Evolutionary conservation across 2,888 invertebrate species (phyloP), one percentile per base, ranked within the genome.

Genomic region (Amiota communis): DNA sequence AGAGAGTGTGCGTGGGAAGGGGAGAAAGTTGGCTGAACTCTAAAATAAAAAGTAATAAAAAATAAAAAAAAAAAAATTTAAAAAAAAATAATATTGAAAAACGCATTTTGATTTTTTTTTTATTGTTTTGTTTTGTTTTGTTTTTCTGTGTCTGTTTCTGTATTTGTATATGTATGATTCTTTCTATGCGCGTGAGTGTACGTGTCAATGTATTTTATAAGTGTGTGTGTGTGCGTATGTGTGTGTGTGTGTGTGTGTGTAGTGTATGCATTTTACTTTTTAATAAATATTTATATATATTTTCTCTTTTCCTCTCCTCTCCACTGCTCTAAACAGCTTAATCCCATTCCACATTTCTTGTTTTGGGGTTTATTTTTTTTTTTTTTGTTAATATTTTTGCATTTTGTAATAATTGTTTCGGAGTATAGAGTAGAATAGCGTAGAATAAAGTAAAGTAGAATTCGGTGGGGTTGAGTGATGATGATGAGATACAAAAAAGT

Each of bases 81-180:
- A 6, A 36, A 36, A 36, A 36, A 36, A 47, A 51, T 63, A 73
- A 65, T 57, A 73, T 73, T 71, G 59, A 70, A 76, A 77, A 76
- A 75, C 75, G 75, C 72, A 76, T 75, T 77, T 76, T 74, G 72
- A 74, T 65, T 65, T 74, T 75, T 77, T 74, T 72, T 74, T 67
- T 71, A 2, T 23, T 51, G 1, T 63, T 63, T 68, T n/a, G n/a
- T n/a, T n/a, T n/a, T n/a, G n/a, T n/a, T n/a, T n/a, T n/a, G n/a
- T n/a, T n/a, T n/a, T 11, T 20, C 48, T 23, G 17, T 47, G 15
- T 51, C 2, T 53, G 36, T 68, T 23, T 23, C 23, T 23, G 23
- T 23, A 23, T 23, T 23, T 23, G 23, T 3, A 23, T n/a, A 71
- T 68, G 69, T 73, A 59, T 69, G 68, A 69, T 57, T 70, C 20